phyloP scores from a whole-genome alignment of 2,113 vertebrate genomes.

The Festucalex cinctus region DNA sequence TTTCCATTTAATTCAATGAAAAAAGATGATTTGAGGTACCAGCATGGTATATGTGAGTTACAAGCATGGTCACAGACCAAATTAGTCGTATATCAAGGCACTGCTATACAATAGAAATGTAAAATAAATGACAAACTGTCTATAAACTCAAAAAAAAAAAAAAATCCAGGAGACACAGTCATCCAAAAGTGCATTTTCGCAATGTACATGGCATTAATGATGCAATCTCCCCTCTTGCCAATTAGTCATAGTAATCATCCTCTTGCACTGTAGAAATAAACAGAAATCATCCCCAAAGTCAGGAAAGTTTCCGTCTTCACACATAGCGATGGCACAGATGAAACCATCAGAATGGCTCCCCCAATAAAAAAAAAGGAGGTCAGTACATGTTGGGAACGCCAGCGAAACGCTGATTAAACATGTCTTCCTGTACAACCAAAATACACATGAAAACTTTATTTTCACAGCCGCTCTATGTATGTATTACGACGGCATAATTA shows the following conservation, averaged over 20 bases:
- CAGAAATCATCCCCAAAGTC: background rate
- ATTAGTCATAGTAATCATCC: background rate
- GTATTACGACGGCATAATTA: conserved; percentile 70
- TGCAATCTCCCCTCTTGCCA: background rate
- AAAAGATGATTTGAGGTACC: too few relatives aligned
- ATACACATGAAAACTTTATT: conserved; percentile 55
- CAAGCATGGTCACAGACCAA: too few relatives aligned
- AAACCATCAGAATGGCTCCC: background rate
- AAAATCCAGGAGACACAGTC: too few relatives aligned
- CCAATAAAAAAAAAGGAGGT: background rate
- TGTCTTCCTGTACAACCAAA: conserved; percentile 42
- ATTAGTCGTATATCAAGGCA: too few relatives aligned
- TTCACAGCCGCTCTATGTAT: conserved; percentile 55
- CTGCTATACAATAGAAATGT: background rate
- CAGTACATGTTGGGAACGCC: conserved; percentile 13
- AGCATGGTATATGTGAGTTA: too few relatives aligned
- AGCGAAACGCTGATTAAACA: conserved; percentile 16
- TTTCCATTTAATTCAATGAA: too few relatives aligned
- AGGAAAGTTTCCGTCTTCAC: background rate
- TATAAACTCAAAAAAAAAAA: background rate
- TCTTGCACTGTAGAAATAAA: background rate
- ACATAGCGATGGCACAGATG: background rate
- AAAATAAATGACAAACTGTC: background rate
- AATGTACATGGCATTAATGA: too few relatives aligned
- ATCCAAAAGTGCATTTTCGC: too few relatives aligned